Base-by-base conservation (phyloP, 2,888 invertebrate species). In the Timema podura region DNA sequence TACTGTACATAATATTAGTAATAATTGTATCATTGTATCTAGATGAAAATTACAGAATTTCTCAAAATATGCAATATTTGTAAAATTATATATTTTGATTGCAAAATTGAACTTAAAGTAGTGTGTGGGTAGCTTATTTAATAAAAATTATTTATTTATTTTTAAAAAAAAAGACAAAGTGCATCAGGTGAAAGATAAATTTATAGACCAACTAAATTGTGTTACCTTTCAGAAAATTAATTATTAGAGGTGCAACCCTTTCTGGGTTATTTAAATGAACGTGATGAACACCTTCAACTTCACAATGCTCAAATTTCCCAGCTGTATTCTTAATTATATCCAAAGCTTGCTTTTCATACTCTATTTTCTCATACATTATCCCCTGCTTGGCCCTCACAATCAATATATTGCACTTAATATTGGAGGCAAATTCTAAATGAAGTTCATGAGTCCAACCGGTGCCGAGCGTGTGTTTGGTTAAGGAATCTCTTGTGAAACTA, bases 401-500 rank as follows among this genome's bases (percentile, higher is more conserved):
- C 13, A 79, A 75, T 11, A 78, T 73, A n/a, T 78, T 76, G 71
- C 79, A 79, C 59, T 73, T 72, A 5, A 80, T 68, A 15, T 72
- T 72, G 3, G 67, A 59, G 15, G 77, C 77, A 49, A 77, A 72
- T 64, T 72, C 67, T 70, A 74, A 74, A n/a, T 74, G 69, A 59
- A 72, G 71, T n/a, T 74, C 67, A 54, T 74, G 73, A 16, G 76
- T 75, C 70, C 72, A 74, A 8, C 74, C 73, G 49, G 74, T 69
- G 51, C 73, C 70, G 45, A 73, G 68, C 45, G 73, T 11, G n/a
- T 81, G 82, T 82, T 93, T 93, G 30, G 94, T 82, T 73, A 91
- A 84, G 2, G 90, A 85, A 79, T 95, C 94, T 61, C 94, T 84
- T 6, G 88, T 86, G 77, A 93, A 93, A 74, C 85, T 47, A 13